Evolutionary conservation across 2,797 vertebrate genomes (phyloP), one percentile per base, ranked within the genome.

Genomic region (Brotula barbata): DNA sequence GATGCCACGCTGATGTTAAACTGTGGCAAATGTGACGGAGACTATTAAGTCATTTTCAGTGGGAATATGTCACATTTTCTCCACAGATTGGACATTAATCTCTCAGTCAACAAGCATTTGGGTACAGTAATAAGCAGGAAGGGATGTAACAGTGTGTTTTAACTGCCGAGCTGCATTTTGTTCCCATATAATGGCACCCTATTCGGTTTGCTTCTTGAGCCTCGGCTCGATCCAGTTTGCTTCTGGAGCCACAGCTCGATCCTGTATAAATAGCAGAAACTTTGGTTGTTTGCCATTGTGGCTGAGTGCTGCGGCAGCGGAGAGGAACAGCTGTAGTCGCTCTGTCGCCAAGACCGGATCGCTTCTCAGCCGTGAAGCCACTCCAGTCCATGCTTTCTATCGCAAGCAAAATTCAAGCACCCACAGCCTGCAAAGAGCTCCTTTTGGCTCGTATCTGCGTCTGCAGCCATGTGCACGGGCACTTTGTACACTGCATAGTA

Each of bases 241-340:
- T 50, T 59, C 54, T 68, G 72, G 28, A 66, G 58, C 74, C 74
- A 81, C 71, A n/a, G 73, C 70, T 73, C 43, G 53, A 34, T 67
- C 49, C 78, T 56, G 69, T 82, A 83, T 76, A 86, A 85, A 87
- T 79, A 85, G 78, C 71, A 16, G 40, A 58, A 72, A 19, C 68
- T 68, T 80, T 85, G 82, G 77, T 86, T 25, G 47, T 42, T 8
- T 73, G 80, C 80, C 78, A 78, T 63, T 60, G 73, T 1, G 64
- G 71, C 77, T 45, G 68, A 73, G 64, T 50, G 62, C 63, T 52
- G 48, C 31, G 9, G 77, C 75, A 50, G 64, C 50, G 13, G 59
- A 43, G 54, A 82, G 62, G 64, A 83, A 76, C 81, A 71, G 84
- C 85, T 85, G 85, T 47, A 80, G 85, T 74, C 73, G 37, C 58